These are phyloP conservation scores for Terebella lapidaria DNA, from an alignment of 2,888 invertebrate species.

Conservation along the genomic window DNA sequence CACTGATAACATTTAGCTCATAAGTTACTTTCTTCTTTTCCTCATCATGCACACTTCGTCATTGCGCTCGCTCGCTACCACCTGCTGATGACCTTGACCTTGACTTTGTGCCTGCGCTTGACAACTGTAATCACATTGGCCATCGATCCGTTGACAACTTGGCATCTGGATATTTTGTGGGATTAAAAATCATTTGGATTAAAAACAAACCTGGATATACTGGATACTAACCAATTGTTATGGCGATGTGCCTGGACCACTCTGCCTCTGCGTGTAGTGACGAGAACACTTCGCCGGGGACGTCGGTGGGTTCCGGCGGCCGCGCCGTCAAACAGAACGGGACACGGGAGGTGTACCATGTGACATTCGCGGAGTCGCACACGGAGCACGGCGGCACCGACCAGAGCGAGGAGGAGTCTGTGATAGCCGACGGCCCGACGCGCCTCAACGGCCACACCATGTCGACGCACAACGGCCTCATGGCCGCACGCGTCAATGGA, in stretches of 20 bases:
- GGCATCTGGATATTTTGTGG: too few species aligned
- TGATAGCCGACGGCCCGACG: neutral
- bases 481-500: neutral
- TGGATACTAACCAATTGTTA: too few species aligned
- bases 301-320: too few species aligned
- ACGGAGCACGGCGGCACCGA: neutral
- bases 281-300: neutral
- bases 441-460: neutral
- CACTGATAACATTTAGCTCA: too few species aligned
- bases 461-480: neutral
- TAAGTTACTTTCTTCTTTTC: too few species aligned
- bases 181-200: too few species aligned
- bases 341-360: neutral
- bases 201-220: too few species aligned
- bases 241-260: neutral
- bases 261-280: neutral
- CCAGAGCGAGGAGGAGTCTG: neutral
- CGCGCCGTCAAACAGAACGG: neutral
- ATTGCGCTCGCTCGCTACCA: neutral
- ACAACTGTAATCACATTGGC: too few species aligned
- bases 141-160: too few species aligned
- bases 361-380: slow-evolving; percentile 3
- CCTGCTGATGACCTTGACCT: neutral
- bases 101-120: too few species aligned
- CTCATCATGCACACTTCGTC: neutral